Percentiles rank a stretch among this genome's conserved stretches.
Conservation (phyloP, 92 coral and sea anemone genomes). For the Epizoanthus scotinus region DNA sequence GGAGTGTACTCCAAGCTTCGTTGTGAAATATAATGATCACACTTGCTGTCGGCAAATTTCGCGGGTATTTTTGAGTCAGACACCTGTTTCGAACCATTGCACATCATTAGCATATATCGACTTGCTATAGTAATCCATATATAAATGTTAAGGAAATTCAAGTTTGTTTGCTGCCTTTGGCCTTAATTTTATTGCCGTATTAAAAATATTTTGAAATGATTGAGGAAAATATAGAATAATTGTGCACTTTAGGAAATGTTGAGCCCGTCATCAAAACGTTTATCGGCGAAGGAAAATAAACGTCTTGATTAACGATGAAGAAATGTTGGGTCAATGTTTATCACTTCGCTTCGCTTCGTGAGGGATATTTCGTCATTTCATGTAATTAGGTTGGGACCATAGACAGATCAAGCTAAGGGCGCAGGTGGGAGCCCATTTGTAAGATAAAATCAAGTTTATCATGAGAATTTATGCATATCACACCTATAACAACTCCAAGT, state of each 20-base stretch:
- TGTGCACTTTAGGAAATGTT: neutral
- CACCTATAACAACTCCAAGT: conserved; percentile 19
- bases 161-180: neutral
- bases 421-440: neutral
- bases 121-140: neutral
- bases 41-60: conserved; percentile 82
- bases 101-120: neutral
- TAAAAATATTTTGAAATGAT: neutral
- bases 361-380: neutral
- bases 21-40: conserved; percentile 93
- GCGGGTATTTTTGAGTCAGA: conserved; percentile 65
- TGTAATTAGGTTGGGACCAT: neutral
- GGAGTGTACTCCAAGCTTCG: conserved; percentile 97
- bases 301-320: neutral
- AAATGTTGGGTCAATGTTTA: neutral
- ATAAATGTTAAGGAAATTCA: neutral
- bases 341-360: neutral
- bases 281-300: no score
- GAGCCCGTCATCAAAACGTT: no score
- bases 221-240: neutral
- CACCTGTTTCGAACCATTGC: conserved; percentile 67
- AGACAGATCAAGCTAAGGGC: neutral
- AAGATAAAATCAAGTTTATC: neutral
- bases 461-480: neutral
- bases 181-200: neutral